phyloP scores from a whole-genome alignment of 2,888 invertebrate species.

The Agrypnus murinus region DNA sequence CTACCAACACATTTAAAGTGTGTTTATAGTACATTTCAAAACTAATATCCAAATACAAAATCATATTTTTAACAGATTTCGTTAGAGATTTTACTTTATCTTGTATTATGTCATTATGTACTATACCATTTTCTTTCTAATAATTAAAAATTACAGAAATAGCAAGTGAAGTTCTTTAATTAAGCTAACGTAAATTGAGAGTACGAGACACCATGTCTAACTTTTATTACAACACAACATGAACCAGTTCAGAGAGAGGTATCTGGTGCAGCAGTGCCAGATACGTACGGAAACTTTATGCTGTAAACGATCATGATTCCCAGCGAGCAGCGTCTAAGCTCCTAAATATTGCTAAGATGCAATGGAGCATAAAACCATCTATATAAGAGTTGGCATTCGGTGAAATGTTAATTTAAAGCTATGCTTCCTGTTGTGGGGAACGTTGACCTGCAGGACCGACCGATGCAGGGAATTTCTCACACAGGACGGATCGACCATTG shows the following conservation, averaged over 20 bases:
- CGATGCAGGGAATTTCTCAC: conserved; percentile 34
- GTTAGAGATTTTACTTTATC: too few species aligned
- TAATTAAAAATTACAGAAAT: too few species aligned
- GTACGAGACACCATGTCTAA: background rate
- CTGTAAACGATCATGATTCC: conserved; percentile 15
- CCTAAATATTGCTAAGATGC: conserved; percentile 32
- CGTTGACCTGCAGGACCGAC: conserved; percentile 38
- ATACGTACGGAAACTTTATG: conserved; percentile 6
- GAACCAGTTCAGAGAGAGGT: background rate
- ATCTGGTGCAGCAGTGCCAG: background rate
- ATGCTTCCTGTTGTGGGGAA: conserved; percentile 28
- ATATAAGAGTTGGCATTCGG: conserved; percentile 35
- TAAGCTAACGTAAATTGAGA: background rate
- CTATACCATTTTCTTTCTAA: too few species aligned
- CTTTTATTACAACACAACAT: conserved; percentile 25
- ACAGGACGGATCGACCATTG: conserved; percentile 28
- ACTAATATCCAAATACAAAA: too few species aligned
- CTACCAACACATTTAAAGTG: too few species aligned
- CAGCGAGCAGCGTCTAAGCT: background rate
- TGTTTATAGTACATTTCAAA: too few species aligned
- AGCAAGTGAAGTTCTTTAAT: too few species aligned
- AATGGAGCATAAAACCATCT: conserved; percentile 37
- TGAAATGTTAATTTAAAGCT: conserved; percentile 44
- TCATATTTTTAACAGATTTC: too few species aligned
- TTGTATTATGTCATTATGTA: too few species aligned